These are phyloP conservation scores for Polymixis flavicincta DNA, from an alignment of 2,888 invertebrate genomes.

Conservation along the genomic window DNA sequence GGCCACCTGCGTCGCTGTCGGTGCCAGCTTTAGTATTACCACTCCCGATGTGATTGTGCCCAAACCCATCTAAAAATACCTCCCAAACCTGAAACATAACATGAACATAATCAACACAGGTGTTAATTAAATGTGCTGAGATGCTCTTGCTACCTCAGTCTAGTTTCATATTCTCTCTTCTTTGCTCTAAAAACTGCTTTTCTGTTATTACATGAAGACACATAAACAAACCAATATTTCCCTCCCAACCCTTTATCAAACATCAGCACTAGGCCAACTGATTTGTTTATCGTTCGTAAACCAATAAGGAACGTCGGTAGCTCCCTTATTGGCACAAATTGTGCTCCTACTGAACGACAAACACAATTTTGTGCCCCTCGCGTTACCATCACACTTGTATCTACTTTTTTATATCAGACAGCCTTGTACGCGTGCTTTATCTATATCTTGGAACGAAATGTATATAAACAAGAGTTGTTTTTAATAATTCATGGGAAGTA, in stretches of 20 bases:
- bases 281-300: constrained; percentile 62
- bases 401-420: constrained; percentile 55
- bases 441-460: constrained; percentile 50
- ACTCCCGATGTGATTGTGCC: constrained; percentile 97
- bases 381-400: constrained; percentile 43
- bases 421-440: constrained; percentile 60
- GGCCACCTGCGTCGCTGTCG: constrained; percentile 96
- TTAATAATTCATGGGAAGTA: constrained; percentile 43
- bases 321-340: constrained; percentile 63
- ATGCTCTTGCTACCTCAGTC: not conserved
- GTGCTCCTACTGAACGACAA: constrained; percentile 56
- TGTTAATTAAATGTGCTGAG: not conserved
- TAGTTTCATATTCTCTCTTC: not conserved
- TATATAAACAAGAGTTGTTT: constrained; percentile 43
- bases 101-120: not conserved
- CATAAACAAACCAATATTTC: constrained; percentile 35
- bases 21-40: constrained; percentile 95
- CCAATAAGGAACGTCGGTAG: constrained; percentile 50
- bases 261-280: constrained; percentile 54
- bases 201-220: not conserved
- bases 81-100: constrained; percentile 93
- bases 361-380: constrained; percentile 61
- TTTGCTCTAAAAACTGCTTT: not conserved
- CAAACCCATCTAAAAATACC: constrained; percentile 97
- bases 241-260: constrained; percentile 44